Percentiles rank a stretch among this genome's conserved stretches.
These are phyloP conservation scores for Phragmatobia fuliginosa DNA, from an alignment of 2,888 invertebrate genomes.

Conservation along the genomic window DNA sequence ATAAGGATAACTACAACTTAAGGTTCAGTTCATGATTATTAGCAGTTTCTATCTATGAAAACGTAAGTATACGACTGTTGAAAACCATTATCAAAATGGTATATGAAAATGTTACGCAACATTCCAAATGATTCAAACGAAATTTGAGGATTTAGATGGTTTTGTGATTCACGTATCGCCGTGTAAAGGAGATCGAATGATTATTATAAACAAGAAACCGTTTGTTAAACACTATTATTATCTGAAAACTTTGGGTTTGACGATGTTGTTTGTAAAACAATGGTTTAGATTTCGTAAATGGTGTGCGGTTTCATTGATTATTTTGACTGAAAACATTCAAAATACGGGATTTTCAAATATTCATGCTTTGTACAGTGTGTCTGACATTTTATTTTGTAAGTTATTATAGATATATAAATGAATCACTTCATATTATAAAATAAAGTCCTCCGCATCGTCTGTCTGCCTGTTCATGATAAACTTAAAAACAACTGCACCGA, in stretches of 20 bases:
- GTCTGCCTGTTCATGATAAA: no score
- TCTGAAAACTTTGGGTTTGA: background rate
- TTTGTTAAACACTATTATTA: background rate
- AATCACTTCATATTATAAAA: no score
- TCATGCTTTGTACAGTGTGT: background rate
- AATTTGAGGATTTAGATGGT: background rate
- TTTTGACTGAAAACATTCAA: background rate
- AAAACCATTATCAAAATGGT: background rate
- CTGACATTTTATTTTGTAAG: no score
- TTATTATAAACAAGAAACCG: background rate
- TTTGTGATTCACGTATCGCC: background rate
- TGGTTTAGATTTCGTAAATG: background rate
- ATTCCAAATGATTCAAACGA: background rate
- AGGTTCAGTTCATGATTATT: background rate
- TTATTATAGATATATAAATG: no score
- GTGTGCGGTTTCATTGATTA: background rate
- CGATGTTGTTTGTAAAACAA: conserved; percentile 6
- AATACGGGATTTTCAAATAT: background rate
- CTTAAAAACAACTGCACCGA: no score
- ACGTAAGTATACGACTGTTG: background rate
- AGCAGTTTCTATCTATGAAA: background rate
- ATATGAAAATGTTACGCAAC: background rate
- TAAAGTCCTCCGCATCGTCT: no score
- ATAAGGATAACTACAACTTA: no score
- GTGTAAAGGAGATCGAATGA: background rate